phyloP scores from a whole-genome alignment of 2,113 vertebrate species.

The Clarias macrocephalus region DNA sequence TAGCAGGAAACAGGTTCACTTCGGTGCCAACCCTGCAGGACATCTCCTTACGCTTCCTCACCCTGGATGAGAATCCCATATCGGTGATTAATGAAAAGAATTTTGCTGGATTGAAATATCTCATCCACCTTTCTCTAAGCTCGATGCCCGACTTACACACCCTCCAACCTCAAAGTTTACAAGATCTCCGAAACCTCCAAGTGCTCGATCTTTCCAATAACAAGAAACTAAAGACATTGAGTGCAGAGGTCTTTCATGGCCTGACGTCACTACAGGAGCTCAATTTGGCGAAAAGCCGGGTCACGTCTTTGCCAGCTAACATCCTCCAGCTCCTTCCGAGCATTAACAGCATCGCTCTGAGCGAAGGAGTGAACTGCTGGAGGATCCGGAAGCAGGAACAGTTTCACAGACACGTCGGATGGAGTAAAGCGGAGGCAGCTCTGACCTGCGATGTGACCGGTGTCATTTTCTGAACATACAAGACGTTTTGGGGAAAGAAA shows the following conservation, averaged over 20 bases:
- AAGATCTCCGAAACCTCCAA: conserved; percentile 79
- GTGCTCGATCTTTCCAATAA: conserved; percentile 88
- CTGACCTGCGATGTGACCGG: conserved; percentile 75
- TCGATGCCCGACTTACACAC: conserved; percentile 68
- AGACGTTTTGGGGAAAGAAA: background rate
- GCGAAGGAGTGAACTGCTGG: conserved; percentile 76
- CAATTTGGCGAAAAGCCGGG: conserved; percentile 78
- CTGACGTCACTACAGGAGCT: conserved; percentile 85
- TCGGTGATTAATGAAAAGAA: conserved; percentile 67
- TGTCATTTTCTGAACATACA: conserved; percentile 29
- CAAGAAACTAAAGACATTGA: conserved; percentile 70
- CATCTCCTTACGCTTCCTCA: conserved; percentile 82
- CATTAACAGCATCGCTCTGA: conserved; percentile 82
- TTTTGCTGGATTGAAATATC: conserved; percentile 76
- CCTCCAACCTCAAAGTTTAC: conserved; percentile 76
- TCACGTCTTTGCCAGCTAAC: conserved; percentile 74
- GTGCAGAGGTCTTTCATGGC: conserved; percentile 75
- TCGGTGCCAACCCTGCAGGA: conserved; percentile 75
- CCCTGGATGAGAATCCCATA: conserved; percentile 85
- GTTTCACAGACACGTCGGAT: conserved; percentile 81
- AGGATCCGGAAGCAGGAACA: conserved; percentile 82
- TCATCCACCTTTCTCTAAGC: conserved; percentile 84
- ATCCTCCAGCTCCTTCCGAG: conserved; percentile 80
- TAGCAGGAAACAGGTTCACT: conserved; percentile 79
- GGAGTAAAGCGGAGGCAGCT: conserved; percentile 73